Base-by-base conservation (phyloP, 1,140 invertebrate species). In the Cyclargus thomasi region DNA sequence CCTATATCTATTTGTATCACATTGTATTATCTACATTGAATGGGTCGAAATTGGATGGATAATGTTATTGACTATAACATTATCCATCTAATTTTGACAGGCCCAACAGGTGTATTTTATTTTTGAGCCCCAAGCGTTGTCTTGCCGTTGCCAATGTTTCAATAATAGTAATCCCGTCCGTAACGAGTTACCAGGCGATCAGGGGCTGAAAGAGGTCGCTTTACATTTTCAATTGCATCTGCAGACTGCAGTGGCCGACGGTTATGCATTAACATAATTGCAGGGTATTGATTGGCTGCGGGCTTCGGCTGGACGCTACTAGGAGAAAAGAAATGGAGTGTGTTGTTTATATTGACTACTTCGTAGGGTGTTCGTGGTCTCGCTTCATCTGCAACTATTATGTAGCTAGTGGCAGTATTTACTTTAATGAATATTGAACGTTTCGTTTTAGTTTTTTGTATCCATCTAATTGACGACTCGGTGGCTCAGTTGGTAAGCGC, bases 181-280 rank as follows among this genome's bases (percentile, higher is more conserved):
- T 55, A 67, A 22, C 22, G 35, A 62, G 36, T 22, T 78, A 81
- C 75, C 75, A 77, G 81, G 80, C 72, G 72, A 80, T 79, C 79
- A 80, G 78, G 71, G 70, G 62, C 79, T 73, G 73, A 76, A 71
- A 79, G 80, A 84, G 81, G 76, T 80, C 73, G 77, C 80, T 85
- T 85, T 87, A 85, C 82, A 85, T 85, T 88, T 88, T 82, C 85
- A 86, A 84, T 85, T 85, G 84, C 81, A 78, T 80, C 82, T 81
- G 39, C 79, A 73, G 71, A 68, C 68, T 73, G 70, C 76, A 71
- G 69, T 75, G 80, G 79, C 85, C 80, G 76, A 70, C 77, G 81
- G 86, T 82, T 77, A 75, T 81, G 79, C 84, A 88, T 88, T 88
- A 85, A 78, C 84, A 86, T 88, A 86, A 88, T 88, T 86, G 86